These are phyloP conservation scores for Plebejus anna DNA, from an alignment of 2,888 invertebrate genomes.

Conservation along the genomic window DNA sequence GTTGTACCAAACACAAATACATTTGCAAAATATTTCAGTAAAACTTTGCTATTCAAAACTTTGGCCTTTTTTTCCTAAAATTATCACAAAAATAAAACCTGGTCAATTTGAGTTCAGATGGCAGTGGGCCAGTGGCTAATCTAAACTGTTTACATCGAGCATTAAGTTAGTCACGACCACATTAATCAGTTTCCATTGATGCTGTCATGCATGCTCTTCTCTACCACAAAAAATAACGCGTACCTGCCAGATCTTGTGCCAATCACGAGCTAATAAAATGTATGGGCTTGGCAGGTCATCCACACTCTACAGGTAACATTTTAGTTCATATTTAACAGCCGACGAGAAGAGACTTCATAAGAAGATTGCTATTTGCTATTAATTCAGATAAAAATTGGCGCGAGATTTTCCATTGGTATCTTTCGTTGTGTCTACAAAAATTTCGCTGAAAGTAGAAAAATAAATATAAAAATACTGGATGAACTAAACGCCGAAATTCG, in stretches of 20 bases:
- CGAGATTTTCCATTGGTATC: no score
- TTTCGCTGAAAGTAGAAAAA: no score
- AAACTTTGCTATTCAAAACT: not conserved
- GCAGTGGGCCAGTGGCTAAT: not conserved
- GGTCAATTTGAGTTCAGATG: not conserved
- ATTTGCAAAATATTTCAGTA: not conserved
- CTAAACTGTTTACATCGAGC: not conserved
- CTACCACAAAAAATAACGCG: not conserved
- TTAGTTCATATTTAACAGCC: no score
- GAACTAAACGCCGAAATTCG: no score
- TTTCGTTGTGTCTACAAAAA: not conserved
- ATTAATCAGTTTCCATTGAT: slow-evolving; percentile 15
- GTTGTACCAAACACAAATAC: not conserved
- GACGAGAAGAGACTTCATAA: no score
- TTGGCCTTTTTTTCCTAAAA: not conserved
- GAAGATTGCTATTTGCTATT: no score
- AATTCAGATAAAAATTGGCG: no score
- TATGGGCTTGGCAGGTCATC: not conserved
- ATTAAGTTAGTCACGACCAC: not conserved
- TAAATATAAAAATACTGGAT: no score
- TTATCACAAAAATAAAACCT: not conserved
- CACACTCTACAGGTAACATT: not conserved
- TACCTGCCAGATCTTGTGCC: slow-evolving; percentile 1
- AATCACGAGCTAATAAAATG: slow-evolving; percentile 7
- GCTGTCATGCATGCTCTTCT: slow-evolving; percentile 6